These are phyloP conservation scores for Isurus oxyrinchus DNA, from an alignment of 2,113 vertebrate species.

Conservation along the genomic window DNA sequence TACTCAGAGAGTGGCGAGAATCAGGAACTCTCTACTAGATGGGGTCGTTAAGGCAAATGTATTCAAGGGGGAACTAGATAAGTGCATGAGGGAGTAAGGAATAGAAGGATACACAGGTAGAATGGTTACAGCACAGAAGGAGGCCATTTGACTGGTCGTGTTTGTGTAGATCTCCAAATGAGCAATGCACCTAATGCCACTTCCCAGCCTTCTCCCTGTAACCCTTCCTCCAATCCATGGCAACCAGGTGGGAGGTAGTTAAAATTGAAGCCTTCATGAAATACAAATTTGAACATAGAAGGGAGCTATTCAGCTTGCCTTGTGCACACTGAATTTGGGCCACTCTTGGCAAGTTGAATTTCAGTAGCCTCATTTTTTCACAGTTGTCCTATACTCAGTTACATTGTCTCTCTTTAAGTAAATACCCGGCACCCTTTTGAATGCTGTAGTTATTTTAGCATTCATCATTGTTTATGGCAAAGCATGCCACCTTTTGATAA, in stretches of 20 bases:
- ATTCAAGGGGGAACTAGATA: too few species aligned
- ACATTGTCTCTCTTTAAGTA: not conserved
- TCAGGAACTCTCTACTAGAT: not conserved
- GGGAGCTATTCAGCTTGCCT: not conserved
- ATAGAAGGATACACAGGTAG: too few species aligned
- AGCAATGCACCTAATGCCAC: too few species aligned
- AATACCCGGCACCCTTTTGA: not conserved
- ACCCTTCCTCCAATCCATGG: not conserved
- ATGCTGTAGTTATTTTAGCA: not conserved
- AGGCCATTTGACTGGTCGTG: too few species aligned
- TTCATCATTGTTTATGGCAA: not conserved
- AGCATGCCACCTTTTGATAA: not conserved
- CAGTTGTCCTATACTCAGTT: not conserved
- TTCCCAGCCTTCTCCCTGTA: too few species aligned
- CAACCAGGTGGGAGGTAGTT: too few species aligned
- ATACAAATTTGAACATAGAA: not conserved
- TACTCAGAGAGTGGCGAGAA: not conserved
- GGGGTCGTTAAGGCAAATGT: too few species aligned
- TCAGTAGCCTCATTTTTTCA: not conserved
- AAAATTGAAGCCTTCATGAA: not conserved
- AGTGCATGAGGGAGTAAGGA: too few species aligned
- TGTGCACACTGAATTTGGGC: not conserved
- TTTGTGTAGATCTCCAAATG: too few species aligned
- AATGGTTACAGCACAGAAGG: too few species aligned
- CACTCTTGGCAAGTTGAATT: not conserved